Evolutionary conservation across 92 coral and sea anemone species (phyloP), one percentile per base, ranked within the genome.

Genomic region (Zoanthus gigantus): DNA sequence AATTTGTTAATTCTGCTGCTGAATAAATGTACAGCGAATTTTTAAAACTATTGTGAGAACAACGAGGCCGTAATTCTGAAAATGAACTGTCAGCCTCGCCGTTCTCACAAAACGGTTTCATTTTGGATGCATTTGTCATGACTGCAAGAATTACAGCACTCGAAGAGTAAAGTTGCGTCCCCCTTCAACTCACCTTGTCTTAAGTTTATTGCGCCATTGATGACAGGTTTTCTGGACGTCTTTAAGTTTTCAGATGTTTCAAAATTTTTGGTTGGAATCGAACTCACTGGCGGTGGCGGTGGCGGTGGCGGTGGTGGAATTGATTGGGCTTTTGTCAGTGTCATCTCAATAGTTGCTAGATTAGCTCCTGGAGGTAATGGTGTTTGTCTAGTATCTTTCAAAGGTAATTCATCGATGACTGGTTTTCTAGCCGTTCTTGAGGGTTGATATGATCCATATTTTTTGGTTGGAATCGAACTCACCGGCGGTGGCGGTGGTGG

Each of bases 261-360:
- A 9, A 71, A 32, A 3, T 17, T 13, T 6, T 31, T 71, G 48
- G 76, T 29, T 29, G 76, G 76, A 71, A 71, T 71, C 7, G 76
- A 71, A 31, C 76, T 71, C 32, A 71, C 76, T 31, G 76, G 76
- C 16, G 76, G 76, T 71, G 76, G 76, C 2, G 76, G 76, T 31
- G 76, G 76, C 16, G 76, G 76, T 71, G 76, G 76, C 2, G 76
- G 76, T 42, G 76, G 76, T 71, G 76, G 76, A 5, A 16, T 12
- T 2, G 76, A 29, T 30, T 13, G 76, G 4, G 76, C 48, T 2
- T 45, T 42, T 9, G 76, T 9, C 6, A 0, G 76, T 16, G 46
- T 71, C 76, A 17, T 68, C 10, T 13, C 74, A 68, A 46, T 68
- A 7, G 74, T 18, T 23, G 18, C 42, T 1, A 8, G 29, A 8